Percentiles rank a stretch among this genome's conserved stretches.
Evolutionary conservation across 2,888 invertebrate species (phyloP).

Genomic region (Acrobasis consociella): DNA sequence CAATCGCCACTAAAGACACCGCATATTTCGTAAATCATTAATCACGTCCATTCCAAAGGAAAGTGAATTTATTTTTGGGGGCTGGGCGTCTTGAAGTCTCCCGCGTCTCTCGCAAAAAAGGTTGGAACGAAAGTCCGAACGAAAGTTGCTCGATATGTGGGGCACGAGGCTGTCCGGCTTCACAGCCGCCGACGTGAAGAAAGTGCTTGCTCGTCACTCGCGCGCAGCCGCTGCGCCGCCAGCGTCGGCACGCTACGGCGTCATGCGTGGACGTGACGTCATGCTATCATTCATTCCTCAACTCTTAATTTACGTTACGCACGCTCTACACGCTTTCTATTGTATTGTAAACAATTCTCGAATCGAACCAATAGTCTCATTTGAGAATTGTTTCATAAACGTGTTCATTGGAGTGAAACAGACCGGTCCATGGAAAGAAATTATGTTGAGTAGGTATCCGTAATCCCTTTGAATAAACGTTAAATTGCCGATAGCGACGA

Average conservation of each 20-base stretch:
- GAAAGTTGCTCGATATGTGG: conserved; percentile 81
- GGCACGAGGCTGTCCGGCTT: conserved; percentile 66
- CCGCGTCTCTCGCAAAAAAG: conserved; percentile 61
- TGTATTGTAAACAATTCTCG: conserved; percentile 14
- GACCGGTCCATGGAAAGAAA: conserved; percentile 37
- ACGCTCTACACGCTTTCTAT: conserved; percentile 23
- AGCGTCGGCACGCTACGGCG: conserved; percentile 28
- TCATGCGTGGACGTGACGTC: conserved; percentile 41
- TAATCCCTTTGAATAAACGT: conserved; percentile 39
- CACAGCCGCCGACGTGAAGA: conserved; percentile 54
- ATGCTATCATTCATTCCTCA: conserved; percentile 38
- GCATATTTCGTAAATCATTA: conserved; percentile 22
- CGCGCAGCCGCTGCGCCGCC: conserved; percentile 32
- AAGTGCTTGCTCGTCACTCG: conserved; percentile 48
- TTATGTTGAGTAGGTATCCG: conserved; percentile 30
- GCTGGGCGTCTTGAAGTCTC: conserved; percentile 62
- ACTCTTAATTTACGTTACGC: conserved; percentile 19
- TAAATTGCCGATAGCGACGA: conserved; percentile 40
- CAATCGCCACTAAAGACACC: background rate
- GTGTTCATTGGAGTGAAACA: conserved; percentile 37
- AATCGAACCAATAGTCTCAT: conserved; percentile 7
- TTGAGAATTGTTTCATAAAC: conserved; percentile 26
- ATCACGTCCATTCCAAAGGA: conserved; percentile 34
- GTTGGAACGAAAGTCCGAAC: conserved; percentile 77
- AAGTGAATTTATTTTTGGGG: conserved; percentile 60